These are phyloP conservation scores for Callyntrura guangdongensis DNA, from an alignment of 2,888 invertebrate species.

Conservation along the genomic window DNA sequence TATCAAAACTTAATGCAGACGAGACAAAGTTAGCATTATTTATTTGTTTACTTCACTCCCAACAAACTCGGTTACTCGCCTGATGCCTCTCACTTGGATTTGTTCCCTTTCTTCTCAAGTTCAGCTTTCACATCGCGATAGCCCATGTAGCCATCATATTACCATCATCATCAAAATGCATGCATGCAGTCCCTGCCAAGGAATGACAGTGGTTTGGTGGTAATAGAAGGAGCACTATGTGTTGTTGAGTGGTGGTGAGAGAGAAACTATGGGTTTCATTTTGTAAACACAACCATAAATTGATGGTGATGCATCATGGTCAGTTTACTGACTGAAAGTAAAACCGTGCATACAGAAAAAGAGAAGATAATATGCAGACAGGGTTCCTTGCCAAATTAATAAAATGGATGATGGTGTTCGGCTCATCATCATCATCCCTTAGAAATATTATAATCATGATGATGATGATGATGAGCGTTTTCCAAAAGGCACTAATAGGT, in stretches of 20 bases:
- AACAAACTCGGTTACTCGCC: constrained; percentile 41
- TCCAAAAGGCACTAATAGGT: constrained; percentile 53
- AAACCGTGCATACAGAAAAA: constrained; percentile 47
- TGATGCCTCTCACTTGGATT: constrained; percentile 42
- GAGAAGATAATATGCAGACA: constrained; percentile 37
- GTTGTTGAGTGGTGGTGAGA: neutral
- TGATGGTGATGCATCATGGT: constrained; percentile 53
- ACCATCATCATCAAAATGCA: neutral
- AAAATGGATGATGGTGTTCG: constrained; percentile 52
- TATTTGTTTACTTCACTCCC: constrained; percentile 32
- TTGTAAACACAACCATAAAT: constrained; percentile 59
- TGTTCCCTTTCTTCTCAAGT: neutral
- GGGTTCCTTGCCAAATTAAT: constrained; percentile 69
- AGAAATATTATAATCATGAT: constrained; percentile 27
- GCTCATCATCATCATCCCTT: constrained; percentile 26
- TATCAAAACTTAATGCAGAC: constrained; percentile 9
- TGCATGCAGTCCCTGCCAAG: constrained; percentile 20
- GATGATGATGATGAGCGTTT: constrained; percentile 32
- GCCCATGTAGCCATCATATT: constrained; percentile 5
- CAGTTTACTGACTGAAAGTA: constrained; percentile 58
- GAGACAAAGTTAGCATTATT: constrained; percentile 55
- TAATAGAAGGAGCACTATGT: neutral
- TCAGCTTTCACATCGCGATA: constrained; percentile 54
- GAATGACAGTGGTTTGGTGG: constrained; percentile 48
- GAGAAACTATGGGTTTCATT: constrained; percentile 60